Conservation (phyloP, 2,888 invertebrate species). For the Dasypogon diadema region DNA sequence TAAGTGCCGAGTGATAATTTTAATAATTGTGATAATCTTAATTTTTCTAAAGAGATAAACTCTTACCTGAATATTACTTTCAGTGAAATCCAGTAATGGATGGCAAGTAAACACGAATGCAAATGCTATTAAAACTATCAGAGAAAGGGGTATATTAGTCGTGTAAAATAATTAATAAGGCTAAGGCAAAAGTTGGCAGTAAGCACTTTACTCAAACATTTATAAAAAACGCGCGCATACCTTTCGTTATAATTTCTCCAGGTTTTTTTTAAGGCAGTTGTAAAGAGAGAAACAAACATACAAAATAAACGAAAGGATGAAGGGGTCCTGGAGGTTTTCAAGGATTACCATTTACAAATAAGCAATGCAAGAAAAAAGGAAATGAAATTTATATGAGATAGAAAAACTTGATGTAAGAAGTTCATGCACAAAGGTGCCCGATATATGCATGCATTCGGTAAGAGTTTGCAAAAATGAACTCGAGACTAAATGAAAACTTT, state of each 20-base stretch:
- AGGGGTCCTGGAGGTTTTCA: conserved; percentile 11
- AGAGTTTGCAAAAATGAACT: conserved; percentile 13
- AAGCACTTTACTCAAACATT: conserved; percentile 18
- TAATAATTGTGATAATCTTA: no score
- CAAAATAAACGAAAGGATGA: not conserved
- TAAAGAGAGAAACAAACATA: conserved; percentile 5
- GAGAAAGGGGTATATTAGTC: not conserved
- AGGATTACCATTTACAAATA: conserved; percentile 27
- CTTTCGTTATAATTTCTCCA: conserved; percentile 4
- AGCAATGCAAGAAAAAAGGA: conserved; percentile 34
- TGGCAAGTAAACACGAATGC: no score
- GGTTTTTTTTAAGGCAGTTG: not conserved
- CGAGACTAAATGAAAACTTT: conserved; percentile 31
- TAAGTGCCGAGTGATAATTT: no score
- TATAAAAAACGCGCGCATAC: conserved; percentile 29
- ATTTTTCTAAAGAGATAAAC: no score
- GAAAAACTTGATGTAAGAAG: conserved; percentile 32
- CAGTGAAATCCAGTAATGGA: no score
- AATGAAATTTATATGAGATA: conserved; percentile 25
- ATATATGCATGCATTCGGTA: not conserved
- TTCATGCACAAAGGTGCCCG: not conserved
- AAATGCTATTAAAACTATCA: conserved; percentile 9
- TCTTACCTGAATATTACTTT: no score
- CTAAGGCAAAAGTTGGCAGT: conserved; percentile 13
- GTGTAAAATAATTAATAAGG: conserved; percentile 30